phyloP scores from a whole-genome alignment of 2,797 vertebrate species.

The Botia almorhae region DNA sequence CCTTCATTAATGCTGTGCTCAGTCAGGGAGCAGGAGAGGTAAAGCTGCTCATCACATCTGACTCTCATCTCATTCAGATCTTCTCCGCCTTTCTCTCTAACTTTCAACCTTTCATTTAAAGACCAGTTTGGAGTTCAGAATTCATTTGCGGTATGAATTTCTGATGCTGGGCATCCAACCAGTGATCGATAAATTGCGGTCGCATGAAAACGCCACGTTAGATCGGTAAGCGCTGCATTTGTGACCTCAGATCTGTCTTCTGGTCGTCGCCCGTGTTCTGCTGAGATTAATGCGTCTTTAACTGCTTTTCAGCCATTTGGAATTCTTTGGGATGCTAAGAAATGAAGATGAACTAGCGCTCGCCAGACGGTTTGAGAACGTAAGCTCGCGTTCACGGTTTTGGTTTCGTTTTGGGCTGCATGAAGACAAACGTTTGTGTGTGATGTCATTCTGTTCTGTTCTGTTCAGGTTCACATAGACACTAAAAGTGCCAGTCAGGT shows the following conservation, averaged over 20 bases:
- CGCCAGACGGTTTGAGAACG: conserved; percentile 95
- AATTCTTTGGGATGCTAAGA: conserved; percentile 98
- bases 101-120: conserved; percentile 68
- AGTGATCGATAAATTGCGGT: conserved; percentile 94
- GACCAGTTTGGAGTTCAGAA: conserved; percentile 96
- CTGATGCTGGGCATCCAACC: conserved; percentile 99
- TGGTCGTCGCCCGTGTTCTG: background rate
- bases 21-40: conserved; percentile 98
- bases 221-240: conserved; percentile 84
- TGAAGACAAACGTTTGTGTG: background rate
- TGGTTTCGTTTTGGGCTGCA: background rate
- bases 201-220: conserved; percentile 94
- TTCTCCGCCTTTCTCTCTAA: conserved; percentile 5
- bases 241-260: background rate
- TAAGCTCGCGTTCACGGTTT: conserved; percentile 54
- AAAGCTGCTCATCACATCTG: conserved; percentile 61
- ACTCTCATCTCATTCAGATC: conserved; percentile 26
- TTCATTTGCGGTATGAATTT: conserved; percentile 97
- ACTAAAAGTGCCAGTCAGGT: conserved; percentile 97
- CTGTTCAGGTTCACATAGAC: conserved; percentile 91
- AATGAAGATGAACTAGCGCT: conserved; percentile 96
- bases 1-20: conserved; percentile 96
- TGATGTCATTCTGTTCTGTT: background rate
- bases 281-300: conserved; percentile 26
- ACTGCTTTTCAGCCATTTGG: conserved; percentile 86